These are phyloP conservation scores for Cariama cristata DNA, from an alignment of 2,113 vertebrate species.

Conservation along the genomic window DNA sequence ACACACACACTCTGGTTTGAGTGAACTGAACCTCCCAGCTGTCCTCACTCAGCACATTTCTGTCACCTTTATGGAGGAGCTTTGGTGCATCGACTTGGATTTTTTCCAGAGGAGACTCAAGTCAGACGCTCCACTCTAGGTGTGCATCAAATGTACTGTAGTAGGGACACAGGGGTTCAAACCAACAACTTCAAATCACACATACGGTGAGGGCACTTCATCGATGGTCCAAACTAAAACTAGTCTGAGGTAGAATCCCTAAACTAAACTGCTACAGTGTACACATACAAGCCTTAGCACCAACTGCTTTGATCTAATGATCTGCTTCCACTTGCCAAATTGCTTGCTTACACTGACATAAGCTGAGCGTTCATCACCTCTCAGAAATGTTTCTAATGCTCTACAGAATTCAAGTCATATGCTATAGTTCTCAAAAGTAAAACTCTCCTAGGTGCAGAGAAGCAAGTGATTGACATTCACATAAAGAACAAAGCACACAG, in stretches of 20 bases:
- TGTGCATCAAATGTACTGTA: neutral
- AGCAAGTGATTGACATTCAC: constrained; percentile 23
- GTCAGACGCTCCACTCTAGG: neutral
- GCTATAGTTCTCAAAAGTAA: constrained; percentile 3
- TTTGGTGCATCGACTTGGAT: neutral
- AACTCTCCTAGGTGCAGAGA: neutral
- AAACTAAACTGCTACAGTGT: neutral
- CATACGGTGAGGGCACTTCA: neutral
- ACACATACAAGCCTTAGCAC: neutral
- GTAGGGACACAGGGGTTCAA: neutral
- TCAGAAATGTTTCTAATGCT: neutral
- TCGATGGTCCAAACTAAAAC: neutral
- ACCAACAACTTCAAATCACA: neutral
- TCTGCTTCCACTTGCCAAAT: neutral
- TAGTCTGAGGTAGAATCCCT: neutral
- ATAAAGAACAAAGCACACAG: constrained; percentile 47
- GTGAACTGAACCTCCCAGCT: neutral
- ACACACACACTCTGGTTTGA: rapidly evolving
- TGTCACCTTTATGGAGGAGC: neutral
- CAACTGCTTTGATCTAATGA: neutral
- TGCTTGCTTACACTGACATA: neutral
- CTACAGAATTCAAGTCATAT: constrained; percentile 6
- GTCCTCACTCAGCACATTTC: neutral
- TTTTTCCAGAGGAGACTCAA: neutral
- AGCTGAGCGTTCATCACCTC: neutral